Base-by-base conservation (phyloP, 30 jellyfish, hydroid and myxozoan species). In the Aurelia aurita region DNA sequence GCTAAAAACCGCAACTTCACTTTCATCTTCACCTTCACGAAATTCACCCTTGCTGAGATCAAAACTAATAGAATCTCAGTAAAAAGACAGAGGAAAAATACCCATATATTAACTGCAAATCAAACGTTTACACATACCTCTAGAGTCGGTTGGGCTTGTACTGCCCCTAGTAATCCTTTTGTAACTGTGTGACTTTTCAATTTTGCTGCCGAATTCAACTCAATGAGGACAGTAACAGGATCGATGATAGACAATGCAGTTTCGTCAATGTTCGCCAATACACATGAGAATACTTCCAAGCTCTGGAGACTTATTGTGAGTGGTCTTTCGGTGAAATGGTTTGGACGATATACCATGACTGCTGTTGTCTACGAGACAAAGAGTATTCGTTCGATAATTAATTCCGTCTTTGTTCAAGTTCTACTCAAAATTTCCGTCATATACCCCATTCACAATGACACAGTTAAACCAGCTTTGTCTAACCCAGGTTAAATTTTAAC, bases 211-310 rank as follows among this genome's bases (percentile, higher is more conserved):
- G 99, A 82, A 28, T 95, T 95, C 84, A 95, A 68, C 79, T 95
- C 99, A 27, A 95, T 80, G 18, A 95, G 91, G 6, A 95, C 82
- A 11, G 96, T 90, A 3, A 95, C 99, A 54, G 99, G 99, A 69
- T 95, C 99, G 23, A 95, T 92, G 53, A 95, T 95, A 6, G 99
- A 95, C 79, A 95, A 83, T 15, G 99, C 97, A 11, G 99, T 91
- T 7, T 90, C 97, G 18, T 89, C 99, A n/a, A 96, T 93, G 84
- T 76, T 73, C 35, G 97, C 94, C 73, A 90, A 89, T 8, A 44
- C 44, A 54, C 99, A 95, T 10, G 97, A 87, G 90, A 95, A 95
- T 15, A 95, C 97, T 72, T 95, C 99, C 55, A 95, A 82, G 74
- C 97, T 95, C 55, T 95, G 98, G 5, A 95, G 88, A 71, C 99